Evolutionary conservation across 2,888 invertebrate species (phyloP), one percentile per base, ranked within the genome.

Genomic region (Lepidocyrtinus sp.): DNA sequence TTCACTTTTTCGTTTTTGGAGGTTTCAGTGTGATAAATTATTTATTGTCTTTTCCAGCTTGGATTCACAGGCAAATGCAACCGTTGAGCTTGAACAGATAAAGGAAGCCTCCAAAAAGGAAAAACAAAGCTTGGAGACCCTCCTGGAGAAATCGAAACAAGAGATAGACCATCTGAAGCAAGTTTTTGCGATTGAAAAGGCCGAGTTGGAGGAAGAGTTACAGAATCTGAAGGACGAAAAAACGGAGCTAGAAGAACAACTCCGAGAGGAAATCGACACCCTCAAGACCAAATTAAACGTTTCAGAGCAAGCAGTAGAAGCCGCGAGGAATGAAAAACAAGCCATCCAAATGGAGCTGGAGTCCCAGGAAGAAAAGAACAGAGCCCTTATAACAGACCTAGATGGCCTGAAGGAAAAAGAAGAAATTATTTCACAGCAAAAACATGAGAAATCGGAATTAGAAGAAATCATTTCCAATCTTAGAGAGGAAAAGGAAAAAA

Each of bases 81-180:
- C 91, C 88, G 83, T 87, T 12, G 87, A 90, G 12, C 89, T 90
- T 82, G 90, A 90, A 87, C 90, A 90, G 36, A 88, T 89, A 82
- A 89, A 91, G 84, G 89, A 89, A 70, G 89, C 90, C 0, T 50
- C 79, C 82, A 85, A 89, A 63, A 88, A 88, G 0, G 86, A 89
- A 22, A 89, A 90, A 19, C 85, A 87, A 1, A 88, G 89, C 5
- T 89, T 89, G 79, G 89, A 91, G 76, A 87, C 89, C 17, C 88
- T 89, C 68, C 82, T 90, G 75, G 88, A 81, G 19, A 68, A 80
- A 21, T 45, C 74, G 2, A 83, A 73, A 21, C 73, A 77, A 24
- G 73, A 81, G 27, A 73, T 12, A 19, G 71, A 68, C n/a, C 5
- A 63, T 46, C 22, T 75, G 7, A 81, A 71, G 63, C 27, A 63